Conservation (phyloP, 2,888 invertebrate species). For the Asteroscopus sphinx region DNA sequence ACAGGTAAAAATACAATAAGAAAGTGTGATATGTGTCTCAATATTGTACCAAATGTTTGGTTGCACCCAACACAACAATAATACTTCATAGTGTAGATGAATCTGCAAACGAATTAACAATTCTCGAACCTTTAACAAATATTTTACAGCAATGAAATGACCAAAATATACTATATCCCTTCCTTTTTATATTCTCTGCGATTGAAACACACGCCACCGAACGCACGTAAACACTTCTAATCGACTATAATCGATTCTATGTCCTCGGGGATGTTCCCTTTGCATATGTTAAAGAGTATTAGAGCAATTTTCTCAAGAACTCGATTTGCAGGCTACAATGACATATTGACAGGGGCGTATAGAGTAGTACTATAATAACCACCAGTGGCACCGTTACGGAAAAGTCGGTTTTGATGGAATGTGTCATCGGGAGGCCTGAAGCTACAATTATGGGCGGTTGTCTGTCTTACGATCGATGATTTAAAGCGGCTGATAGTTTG, state of each 20-base stretch:
- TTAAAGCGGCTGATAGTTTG: constrained; percentile 78
- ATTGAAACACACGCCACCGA: constrained; percentile 34
- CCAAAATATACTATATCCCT: background rate
- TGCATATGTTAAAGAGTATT: constrained; percentile 83
- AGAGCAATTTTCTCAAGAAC: constrained; percentile 82
- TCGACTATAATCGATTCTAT: constrained; percentile 79
- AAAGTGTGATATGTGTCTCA: too few relatives aligned
- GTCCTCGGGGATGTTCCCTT: constrained; percentile 80
- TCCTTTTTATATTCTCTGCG: constrained; percentile 25
- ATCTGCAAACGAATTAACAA: too few relatives aligned
- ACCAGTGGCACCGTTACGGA: constrained; percentile 64
- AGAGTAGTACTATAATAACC: constrained; percentile 24
- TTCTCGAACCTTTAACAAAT: too few relatives aligned
- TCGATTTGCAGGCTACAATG: constrained; percentile 80
- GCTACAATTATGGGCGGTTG: constrained; percentile 78
- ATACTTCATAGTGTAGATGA: too few relatives aligned
- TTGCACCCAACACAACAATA: too few relatives aligned
- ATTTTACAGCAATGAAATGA: too few relatives aligned
- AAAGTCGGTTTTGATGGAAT: constrained; percentile 80
- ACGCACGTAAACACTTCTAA: constrained; percentile 71
- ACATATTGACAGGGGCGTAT: constrained; percentile 76
- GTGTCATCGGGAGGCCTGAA: constrained; percentile 81
- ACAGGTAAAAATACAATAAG: too few relatives aligned
- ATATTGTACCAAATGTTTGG: too few relatives aligned
- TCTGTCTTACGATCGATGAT: constrained; percentile 75